phyloP scores from a whole-genome alignment of 1,140 invertebrate species.

The Neodiprion lecontei region DNA sequence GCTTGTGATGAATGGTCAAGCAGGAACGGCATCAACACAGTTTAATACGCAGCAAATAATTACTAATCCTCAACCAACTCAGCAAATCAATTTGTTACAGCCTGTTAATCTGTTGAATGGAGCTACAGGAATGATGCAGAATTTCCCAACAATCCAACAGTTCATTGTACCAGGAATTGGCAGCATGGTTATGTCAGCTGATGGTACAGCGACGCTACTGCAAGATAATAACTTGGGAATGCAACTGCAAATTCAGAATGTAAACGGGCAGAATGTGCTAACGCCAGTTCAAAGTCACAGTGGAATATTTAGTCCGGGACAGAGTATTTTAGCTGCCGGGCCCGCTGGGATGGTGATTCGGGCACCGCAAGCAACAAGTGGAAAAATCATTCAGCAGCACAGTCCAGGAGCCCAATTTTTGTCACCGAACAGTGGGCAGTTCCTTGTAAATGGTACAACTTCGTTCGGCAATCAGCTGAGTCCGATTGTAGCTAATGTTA shows the following conservation, averaged over 20 bases:
- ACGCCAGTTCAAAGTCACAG: constrained; percentile 74
- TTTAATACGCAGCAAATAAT: constrained; percentile 74
- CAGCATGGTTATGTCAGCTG: constrained; percentile 77
- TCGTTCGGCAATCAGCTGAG: constrained; percentile 77
- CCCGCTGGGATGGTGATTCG: constrained; percentile 80
- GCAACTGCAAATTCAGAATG: constrained; percentile 80
- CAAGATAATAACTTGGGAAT: constrained; percentile 73
- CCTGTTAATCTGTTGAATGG: constrained; percentile 82
- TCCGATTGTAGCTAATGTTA: constrained; percentile 76
- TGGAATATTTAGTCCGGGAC: constrained; percentile 63
- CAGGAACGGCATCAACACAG: constrained; percentile 63
- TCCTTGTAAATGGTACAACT: constrained; percentile 75
- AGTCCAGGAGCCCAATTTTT: constrained; percentile 75
- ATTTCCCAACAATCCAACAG: constrained; percentile 81
- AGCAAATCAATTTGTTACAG: constrained; percentile 80
- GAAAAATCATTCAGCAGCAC: constrained; percentile 76
- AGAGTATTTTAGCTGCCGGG: constrained; percentile 73
- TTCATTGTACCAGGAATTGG: constrained; percentile 82
- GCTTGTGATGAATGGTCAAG: constrained; percentile 76
- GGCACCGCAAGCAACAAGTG: constrained; percentile 71
- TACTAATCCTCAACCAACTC: constrained; percentile 72
- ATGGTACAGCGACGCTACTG: constrained; percentile 71
- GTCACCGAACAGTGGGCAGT: constrained; percentile 75
- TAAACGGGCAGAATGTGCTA: constrained; percentile 78
- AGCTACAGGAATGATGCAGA: constrained; percentile 74